Conservation (phyloP, 2,113 vertebrate species). For the Thalassarche chlororhynchos region DNA sequence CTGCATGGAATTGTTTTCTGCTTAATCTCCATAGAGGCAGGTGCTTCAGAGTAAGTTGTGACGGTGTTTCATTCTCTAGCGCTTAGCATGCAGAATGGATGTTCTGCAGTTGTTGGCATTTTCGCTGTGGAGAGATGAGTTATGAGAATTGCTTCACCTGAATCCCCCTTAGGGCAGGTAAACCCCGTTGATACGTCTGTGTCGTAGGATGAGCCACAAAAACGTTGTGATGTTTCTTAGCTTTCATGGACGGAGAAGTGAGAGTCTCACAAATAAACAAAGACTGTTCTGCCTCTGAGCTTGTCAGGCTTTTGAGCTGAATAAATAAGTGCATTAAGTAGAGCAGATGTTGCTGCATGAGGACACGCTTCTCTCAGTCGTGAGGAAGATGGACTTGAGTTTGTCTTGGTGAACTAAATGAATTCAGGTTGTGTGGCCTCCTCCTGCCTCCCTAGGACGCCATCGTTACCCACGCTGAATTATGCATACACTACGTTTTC, state of each 20-base stretch:
- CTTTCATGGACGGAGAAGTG: neutral
- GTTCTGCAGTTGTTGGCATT: neutral
- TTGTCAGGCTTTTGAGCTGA: neutral
- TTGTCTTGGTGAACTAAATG: neutral
- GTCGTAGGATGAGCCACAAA: neutral
- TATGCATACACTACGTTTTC: neutral
- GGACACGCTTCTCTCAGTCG: neutral
- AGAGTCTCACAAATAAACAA: neutral
- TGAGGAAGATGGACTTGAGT: neutral
- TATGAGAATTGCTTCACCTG: neutral
- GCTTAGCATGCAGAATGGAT: neutral
- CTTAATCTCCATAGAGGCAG: neutral
- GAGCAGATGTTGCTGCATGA: conserved; percentile 37
- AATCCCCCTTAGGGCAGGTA: neutral
- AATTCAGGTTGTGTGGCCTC: neutral
- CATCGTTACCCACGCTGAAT: neutral
- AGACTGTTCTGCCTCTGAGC: neutral
- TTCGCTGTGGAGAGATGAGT: neutral
- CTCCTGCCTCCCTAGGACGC: neutral
- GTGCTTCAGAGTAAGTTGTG: neutral
- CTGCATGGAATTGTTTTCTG: neutral
- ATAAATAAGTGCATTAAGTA: neutral
- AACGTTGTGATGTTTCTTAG: neutral
- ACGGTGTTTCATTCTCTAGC: neutral
- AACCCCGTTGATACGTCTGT: neutral